Conservation (phyloP, 2,797 vertebrate species). For the Psittacula echo region DNA sequence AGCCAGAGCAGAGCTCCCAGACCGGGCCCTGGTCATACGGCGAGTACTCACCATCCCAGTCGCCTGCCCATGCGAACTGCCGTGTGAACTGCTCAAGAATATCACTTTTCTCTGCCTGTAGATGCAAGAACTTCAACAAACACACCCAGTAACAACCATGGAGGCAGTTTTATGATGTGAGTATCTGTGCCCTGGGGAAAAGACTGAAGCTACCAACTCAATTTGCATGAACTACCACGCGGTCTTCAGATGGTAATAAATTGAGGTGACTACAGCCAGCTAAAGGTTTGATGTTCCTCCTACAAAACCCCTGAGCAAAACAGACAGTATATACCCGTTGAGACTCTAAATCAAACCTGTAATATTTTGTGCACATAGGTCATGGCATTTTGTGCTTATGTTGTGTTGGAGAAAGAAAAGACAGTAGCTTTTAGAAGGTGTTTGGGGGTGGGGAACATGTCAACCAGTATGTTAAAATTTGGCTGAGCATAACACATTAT, state of each 20-base stretch:
- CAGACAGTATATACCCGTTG: not conserved
- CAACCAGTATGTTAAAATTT: constrained; percentile 39
- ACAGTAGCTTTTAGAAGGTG: not conserved
- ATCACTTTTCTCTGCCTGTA: not conserved
- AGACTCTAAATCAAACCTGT: not conserved
- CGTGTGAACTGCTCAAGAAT: not conserved
- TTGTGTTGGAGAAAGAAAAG: not conserved
- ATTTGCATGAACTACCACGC: not conserved
- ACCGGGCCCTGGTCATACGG: no score
- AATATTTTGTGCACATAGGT: not conserved
- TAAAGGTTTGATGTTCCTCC: not conserved
- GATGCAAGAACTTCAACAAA: not conserved
- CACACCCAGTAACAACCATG: not conserved
- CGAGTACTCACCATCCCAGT: no score
- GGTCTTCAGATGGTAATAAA: not conserved
- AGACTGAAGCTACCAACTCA: not conserved
- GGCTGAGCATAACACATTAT: constrained; percentile 17
- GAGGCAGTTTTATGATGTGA: not conserved
- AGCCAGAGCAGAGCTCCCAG: no score
- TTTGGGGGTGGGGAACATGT: not conserved
- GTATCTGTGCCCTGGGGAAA: not conserved
- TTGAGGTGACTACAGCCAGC: not conserved
- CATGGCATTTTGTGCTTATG: not conserved
- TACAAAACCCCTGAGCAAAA: not conserved
- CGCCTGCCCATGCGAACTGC: no score